Base-by-base conservation (phyloP, 2,888 invertebrate species). In the Hydroisotoma schaefferi region DNA sequence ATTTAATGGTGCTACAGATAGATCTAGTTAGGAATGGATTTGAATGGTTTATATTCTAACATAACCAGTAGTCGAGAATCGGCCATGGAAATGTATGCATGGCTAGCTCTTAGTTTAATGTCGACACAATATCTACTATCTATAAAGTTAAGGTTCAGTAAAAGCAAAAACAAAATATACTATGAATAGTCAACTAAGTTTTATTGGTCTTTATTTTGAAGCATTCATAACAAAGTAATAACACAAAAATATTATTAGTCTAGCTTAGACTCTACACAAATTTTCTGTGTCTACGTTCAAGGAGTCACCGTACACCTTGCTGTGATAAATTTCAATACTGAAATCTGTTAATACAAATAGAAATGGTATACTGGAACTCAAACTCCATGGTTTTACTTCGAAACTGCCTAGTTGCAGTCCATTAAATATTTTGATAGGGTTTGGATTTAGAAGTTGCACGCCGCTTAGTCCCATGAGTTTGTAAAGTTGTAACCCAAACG, bases 391-490 rank as follows among this genome's bases (percentile, higher is more conserved):
- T 25, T 58, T 47, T 3, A 63, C 44, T 2, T 55, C 29, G 48
- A 69, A 69, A 12, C 55, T 43, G 25, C 54, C 53, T 1, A 69
- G 12, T 47, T 51, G 48, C 3, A 53, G 38, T 3, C 67, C 71
- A 37, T 56, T 54, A 49, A 58, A 57, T 6, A 66, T 33, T 55
- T 61, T 63, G 4, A 67, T 57, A 10, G 69, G 69, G 49, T 63
- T 54, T n/a, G 27, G 28, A n/a, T 64, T 55, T 2, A 69, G 20
- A 4, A 33, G 15, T 47, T 66, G 55, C 1, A 67, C 55, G 15
- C 71, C 71, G 49, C 57, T 61, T 2, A 71, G 56, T 0, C 68
- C 71, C 57, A 55, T 59, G 27, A 65, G 68, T 33, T 63, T 61
- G 52, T 67, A 61, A 2, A 71, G 26, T 8, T 55, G 26, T 6